Evolutionary conservation across 2,797 vertebrate genomes (phyloP), one percentile per base, ranked within the genome.

Genomic region (Girardinus metallicus): DNA sequence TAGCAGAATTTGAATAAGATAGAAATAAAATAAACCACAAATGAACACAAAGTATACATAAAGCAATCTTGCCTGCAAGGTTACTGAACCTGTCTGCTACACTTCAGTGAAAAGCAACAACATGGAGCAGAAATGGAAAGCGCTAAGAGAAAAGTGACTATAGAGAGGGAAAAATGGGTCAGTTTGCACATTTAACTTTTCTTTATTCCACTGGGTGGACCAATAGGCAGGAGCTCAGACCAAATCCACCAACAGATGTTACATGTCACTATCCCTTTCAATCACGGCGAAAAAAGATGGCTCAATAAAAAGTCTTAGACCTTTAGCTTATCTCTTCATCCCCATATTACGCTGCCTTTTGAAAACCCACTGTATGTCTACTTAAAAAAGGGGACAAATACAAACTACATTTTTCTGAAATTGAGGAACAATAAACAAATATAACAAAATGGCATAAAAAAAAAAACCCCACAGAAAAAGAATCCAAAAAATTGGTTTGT

Each of bases 161-260:
- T 85, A 83, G 75, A 85, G 85, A 79, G 74, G 75, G 75, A 76
- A 87, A 93, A 94, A 87, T 93, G 88, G 94, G 94, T 94, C 93
- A 95, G 86, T 85, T 71, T 88, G 80, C 92, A 91, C 85, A 90
- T 92, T 91, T 89, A 83, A 82, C 86, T 87, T 90, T 46, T 75
- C 72, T 76, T 91, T 92, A 92, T 92, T 93, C 89, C 88, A 90
- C 88, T 82, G 84, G 89, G 86, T 26, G 80, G 78, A 86, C 79
- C 85, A 84, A 89, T 18, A 89, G 91, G 92, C 84, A 85, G 77
- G 77, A 92, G 90, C 89, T 92, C 89, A 91, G 89, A 81, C 87
- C 83, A 91, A 93, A 93, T 92, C 90, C 91, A 91, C 82, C 88
- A 91, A 92, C 94, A 95, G 93, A 95, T 94, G 93, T 91, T 89